Evolutionary conservation across 2,888 invertebrate genomes (phyloP), one percentile per base, ranked within the genome.

Genomic region (Idaea aversata): DNA sequence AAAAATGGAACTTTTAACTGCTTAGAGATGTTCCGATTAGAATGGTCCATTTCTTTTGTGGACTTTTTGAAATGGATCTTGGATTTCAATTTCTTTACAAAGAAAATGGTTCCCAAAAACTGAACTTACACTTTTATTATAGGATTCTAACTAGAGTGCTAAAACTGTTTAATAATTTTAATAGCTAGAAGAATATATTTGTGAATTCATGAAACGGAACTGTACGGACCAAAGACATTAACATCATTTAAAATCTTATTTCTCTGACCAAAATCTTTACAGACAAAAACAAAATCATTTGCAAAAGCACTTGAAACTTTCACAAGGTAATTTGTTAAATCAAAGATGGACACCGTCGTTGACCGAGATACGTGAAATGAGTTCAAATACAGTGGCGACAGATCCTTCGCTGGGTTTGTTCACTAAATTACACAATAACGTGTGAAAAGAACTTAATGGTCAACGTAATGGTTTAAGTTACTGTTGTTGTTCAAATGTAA

Each of bases 1-100:
- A 61, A 70, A 64, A 67, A 71, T 64, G 64, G 65, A 65, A 61
- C 68, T 67, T 69, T 72, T 69, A 72, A 70, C 61, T 69, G 68
- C 70, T 72, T 70, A 71, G 59, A 88, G 88, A 75, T 88, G 87
- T 74, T 78, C 75, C 84, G 82, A 87, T 90, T 88, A 87, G 75
- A 79, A 81, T 89, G 88, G 90, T 90, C 89, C 86, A 88, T 79
- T 87, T 86, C 80, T 82, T 80, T 70, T 71, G 71, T 47, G 47
- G 47, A 10, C 47, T 47, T 47, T 10, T 47, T 47, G 10, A 47
- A 47, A 47, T 47, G 4, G 68, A 70, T 81, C 79, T 85, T 84
- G 83, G 86, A 88, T 89, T 90, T 89, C 87, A 89, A 88, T 83
- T 7, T 10, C 47, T 5, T 10, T 13, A 10, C 6, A 5, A 38